phyloP scores from a whole-genome alignment of 2,797 vertebrate genomes.

The Urophycis tenuis region DNA sequence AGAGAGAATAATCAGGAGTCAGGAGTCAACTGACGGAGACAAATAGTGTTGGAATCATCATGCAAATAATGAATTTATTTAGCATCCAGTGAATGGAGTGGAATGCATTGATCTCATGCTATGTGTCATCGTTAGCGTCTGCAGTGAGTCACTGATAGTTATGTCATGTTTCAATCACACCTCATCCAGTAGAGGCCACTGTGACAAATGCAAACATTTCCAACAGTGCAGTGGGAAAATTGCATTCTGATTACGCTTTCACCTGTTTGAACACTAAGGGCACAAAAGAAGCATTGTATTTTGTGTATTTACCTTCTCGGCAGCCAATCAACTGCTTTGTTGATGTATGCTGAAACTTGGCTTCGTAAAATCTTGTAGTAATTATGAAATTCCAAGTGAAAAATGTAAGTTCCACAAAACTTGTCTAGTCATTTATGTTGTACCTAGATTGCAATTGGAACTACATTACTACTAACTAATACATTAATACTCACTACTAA shows the following conservation, averaged over 20 bases:
- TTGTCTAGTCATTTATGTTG: background rate
- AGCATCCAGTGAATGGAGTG: background rate
- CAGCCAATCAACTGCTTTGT: too few species aligned
- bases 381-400: too few species aligned
- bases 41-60: background rate
- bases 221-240: background rate
- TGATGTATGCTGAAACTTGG: too few species aligned
- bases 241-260: too few species aligned
- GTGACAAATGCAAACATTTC: background rate
- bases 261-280: too few species aligned
- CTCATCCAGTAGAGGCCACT: background rate
- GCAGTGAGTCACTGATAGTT: background rate
- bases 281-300: too few species aligned
- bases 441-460: too few species aligned
- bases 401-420: background rate
- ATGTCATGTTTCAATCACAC: background rate
- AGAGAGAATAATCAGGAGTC: background rate
- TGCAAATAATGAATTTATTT: background rate
- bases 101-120: background rate
- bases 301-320: too few species aligned
- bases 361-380: too few species aligned
- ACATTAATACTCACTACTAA: too few species aligned
- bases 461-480: too few species aligned
- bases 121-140: slow-evolving; percentile 51
- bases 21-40: background rate